Evolutionary conservation across 1,140 invertebrate species (phyloP), one percentile per base, ranked within the genome.

Genomic region (Subanguina moxae): DNA sequence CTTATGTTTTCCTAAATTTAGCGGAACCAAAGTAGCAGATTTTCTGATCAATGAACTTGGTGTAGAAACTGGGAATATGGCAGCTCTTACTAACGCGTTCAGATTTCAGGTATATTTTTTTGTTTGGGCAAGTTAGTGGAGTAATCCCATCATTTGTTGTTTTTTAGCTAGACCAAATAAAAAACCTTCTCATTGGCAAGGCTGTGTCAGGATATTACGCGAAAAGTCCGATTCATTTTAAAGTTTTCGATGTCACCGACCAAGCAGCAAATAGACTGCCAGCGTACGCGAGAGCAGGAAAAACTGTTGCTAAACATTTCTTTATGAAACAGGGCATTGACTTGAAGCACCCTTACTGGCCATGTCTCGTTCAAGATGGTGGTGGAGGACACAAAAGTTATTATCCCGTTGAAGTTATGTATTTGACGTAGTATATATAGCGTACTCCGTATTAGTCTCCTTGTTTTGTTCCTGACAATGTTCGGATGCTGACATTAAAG

Each of bases 401-500:
- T 25, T 61, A 32, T 61, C 58, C 58, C 5, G 13, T 61, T 43
- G 58, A 61, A n/a, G 3, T 61, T 8, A 61, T 61, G 28, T 61
- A 32, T 25, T 30, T 61, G n/a, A n/a, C n/a, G n/a, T n/a, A n/a
- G n/a, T n/a, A n/a, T n/a, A n/a, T n/a, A n/a, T n/a, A n/a, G n/a
- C n/a, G n/a, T n/a, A n/a, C n/a, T n/a, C n/a, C n/a, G n/a, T n/a
- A n/a, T n/a, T n/a, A n/a, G n/a, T n/a, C n/a, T n/a, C n/a, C n/a
- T n/a, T n/a, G n/a, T n/a, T n/a, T n/a, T n/a, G n/a, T n/a, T n/a
- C n/a, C n/a, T n/a, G n/a, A n/a, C n/a, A n/a, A n/a, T n/a, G n/a
- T n/a, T n/a, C n/a, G n/a, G n/a, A n/a, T n/a, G n/a, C n/a, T n/a
- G n/a, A n/a, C n/a, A n/a, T n/a, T n/a, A n/a, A n/a, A n/a, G n/a